phyloP scores from a whole-genome alignment of 2,797 vertebrate genomes.

The Odontamblyopus lacepedii region DNA sequence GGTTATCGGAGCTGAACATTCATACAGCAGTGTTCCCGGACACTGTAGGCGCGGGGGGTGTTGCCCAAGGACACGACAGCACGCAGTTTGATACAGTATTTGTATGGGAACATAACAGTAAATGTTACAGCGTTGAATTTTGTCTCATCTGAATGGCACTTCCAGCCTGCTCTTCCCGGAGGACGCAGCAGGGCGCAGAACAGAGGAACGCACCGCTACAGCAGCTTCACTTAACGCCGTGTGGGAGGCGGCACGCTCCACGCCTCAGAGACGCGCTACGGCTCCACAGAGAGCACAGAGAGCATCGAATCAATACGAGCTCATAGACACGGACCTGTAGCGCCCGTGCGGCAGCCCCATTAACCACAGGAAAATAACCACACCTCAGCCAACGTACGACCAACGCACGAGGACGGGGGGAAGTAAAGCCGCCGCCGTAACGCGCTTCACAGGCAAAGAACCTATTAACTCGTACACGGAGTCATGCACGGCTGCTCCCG shows the following conservation, averaged over 20 bases:
- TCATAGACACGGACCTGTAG: conserved; percentile 19
- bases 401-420: neutral
- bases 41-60: too few relatives aligned
- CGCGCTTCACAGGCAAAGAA: conserved; percentile 29
- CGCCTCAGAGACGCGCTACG: conserved; percentile 7
- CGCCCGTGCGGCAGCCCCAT: conserved; percentile 26
- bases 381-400: conserved; percentile 20
- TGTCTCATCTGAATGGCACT: too few relatives aligned
- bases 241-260: conserved; percentile 31
- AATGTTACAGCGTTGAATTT: too few relatives aligned
- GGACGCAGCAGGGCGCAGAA: neutral
- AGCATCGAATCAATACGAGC: conserved; percentile 7
- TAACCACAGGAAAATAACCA: conserved; percentile 23
- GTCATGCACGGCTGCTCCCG: conserved; percentile 53
- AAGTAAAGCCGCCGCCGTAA: neutral
- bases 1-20: too few relatives aligned
- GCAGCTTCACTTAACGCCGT: conserved; percentile 35
- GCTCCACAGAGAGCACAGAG: conserved; percentile 52
- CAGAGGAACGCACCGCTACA: conserved; percentile 26
- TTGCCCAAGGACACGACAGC: too few relatives aligned
- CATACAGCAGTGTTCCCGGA: too few relatives aligned
- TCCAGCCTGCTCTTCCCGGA: neutral
- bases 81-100: too few relatives aligned
- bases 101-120: too few relatives aligned
- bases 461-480: conserved; percentile 47